Percentiles rank a stretch among this genome's conserved stretches.
These are phyloP conservation scores for Myopa testacea DNA, from an alignment of 2,888 invertebrate genomes.

Conservation along the genomic window DNA sequence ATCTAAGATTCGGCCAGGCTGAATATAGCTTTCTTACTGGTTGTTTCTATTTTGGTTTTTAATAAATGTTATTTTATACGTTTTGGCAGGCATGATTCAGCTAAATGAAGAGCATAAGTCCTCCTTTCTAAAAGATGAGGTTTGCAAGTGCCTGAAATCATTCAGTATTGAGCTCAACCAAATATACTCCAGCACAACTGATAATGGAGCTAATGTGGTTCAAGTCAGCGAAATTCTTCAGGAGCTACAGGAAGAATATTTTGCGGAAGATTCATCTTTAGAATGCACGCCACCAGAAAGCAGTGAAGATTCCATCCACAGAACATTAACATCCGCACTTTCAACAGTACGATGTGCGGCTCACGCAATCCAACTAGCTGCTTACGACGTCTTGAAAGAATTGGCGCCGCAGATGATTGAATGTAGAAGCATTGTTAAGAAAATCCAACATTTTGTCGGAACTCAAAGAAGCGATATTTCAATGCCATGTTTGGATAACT, in stretches of 20 bases:
- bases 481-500: neutral
- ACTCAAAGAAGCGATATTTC: no score
- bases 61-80: neutral
- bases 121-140: neutral
- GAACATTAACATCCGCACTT: constrained; percentile 11
- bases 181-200: neutral
- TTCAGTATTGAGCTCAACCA: neutral
- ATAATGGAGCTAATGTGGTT: neutral
- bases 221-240: constrained; percentile 15
- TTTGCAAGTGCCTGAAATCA: neutral
- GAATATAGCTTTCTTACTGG: no score
- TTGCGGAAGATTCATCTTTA: neutral
- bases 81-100: neutral
- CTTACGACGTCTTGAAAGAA: constrained; percentile 18
- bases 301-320: neutral
- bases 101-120: neutral
- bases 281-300: neutral
- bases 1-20: no score
- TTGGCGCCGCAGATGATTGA: neutral
- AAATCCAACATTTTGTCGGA: no score
- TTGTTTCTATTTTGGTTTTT: neutral
- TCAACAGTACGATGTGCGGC: constrained; percentile 34
- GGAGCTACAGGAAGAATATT: neutral
- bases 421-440: constrained; percentile 13
- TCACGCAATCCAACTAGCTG: constrained; percentile 25